Percentiles rank a stretch among this genome's conserved stretches.
Evolutionary conservation across 2,888 invertebrate genomes (phyloP).

Genomic region (Napeogenes inachia): DNA sequence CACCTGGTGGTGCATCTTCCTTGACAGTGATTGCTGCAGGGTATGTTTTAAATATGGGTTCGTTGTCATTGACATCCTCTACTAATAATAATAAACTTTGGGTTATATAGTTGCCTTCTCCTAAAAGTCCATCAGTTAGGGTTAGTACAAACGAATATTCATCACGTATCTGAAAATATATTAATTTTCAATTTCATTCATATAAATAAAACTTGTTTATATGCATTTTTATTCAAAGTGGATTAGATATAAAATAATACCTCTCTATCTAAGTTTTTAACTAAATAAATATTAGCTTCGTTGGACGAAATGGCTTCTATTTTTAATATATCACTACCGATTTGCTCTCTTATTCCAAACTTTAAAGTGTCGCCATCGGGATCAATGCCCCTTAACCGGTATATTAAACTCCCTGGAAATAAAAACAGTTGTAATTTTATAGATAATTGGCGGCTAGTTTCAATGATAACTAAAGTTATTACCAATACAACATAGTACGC

Average conservation of each 20-base stretch:
- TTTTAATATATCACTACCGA: slow-evolving; percentile 89
- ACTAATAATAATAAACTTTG: slow-evolving; percentile 92
- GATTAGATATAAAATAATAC: slow-evolving; percentile 42
- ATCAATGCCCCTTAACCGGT: slow-evolving; percentile 88
- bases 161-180: slow-evolving; percentile 82
- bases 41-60: slow-evolving; percentile 91
- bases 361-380: slow-evolving; percentile 89
- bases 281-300: slow-evolving; percentile 92
- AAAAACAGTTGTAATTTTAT: slow-evolving; percentile 18
- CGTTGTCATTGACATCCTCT: slow-evolving; percentile 95
- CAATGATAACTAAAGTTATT: background rate
- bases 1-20: slow-evolving; percentile 86
- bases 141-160: slow-evolving; percentile 93
- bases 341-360: slow-evolving; percentile 89
- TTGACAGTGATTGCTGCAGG: slow-evolving; percentile 87
- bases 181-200: background rate
- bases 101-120: slow-evolving; percentile 91
- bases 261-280: slow-evolving; percentile 94
- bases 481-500: no score
- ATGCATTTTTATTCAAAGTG: no score
- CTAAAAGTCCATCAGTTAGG: slow-evolving; percentile 90
- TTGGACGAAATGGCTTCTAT: slow-evolving; percentile 88
- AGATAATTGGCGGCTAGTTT: background rate
- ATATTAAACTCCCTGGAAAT: slow-evolving; percentile 86
- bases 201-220: background rate